Evolutionary conservation across 1,140 invertebrate species (phyloP), one percentile per base, ranked within the genome.

Genomic region (Oryzaephilus surinamensis): DNA sequence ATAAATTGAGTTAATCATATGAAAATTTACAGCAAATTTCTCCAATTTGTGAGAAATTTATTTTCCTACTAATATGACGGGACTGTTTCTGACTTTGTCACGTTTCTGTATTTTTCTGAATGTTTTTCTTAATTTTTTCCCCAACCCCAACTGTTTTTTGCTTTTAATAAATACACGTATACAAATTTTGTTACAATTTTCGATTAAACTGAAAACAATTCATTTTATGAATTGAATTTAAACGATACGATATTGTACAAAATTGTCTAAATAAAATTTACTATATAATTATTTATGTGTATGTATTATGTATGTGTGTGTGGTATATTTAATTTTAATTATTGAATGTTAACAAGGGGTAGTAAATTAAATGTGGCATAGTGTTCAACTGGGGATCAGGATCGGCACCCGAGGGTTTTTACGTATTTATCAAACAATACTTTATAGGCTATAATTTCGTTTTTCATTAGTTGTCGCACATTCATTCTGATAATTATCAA

Each of bases 1-100:
- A 36, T 36, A 36, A 36, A 36, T 36, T 36, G 33, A 36, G 33
- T 16, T 36, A 36, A 36, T 36, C 33, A 36, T 36, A 36, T 36
- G 16, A 36, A 36, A 36, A 36, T 36, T 36, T 36, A 24, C 19
- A 35, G 32, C 26, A 23, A 35, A 35, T 35, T 35, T 35, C 32
- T 35, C 32, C 32, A 35, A 35, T 35, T 35, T 35, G 32, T 35
- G 32, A 35, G 33, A 27, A 36, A 36, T 36, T 36, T 36, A 36
- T 36, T 36, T 19, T n/a, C n/a, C n/a, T n/a, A n/a, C n/a, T n/a
- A n/a, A 23, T 14, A 35, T 13, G 32, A 24, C 23, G 32, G 20
- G 20, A 23, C 32, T 35, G 32, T 23, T 19, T 24, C 17, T 35
- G 32, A 35, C 32, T 35, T 10, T 21, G 33, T 24, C 33, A 36